A percentile compares a stretch with the other conserved stretches of the same genome.
phyloP scores from a whole-genome alignment of 2,888 invertebrate genomes.

The Caenorhabditis japonica region DNA sequence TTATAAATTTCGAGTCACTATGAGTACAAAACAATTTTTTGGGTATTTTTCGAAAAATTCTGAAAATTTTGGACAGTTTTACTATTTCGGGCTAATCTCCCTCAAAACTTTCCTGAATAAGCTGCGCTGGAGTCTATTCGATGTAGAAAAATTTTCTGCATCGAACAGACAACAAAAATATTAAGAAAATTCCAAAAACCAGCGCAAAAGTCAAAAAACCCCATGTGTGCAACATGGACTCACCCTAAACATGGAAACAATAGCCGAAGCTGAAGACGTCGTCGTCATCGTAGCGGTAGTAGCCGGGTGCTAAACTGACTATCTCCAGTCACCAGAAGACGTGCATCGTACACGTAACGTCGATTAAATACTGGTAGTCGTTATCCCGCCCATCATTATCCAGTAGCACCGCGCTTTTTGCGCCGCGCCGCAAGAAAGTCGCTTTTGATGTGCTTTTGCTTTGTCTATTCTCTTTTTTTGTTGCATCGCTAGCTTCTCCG shows the following conservation, averaged over 20 bases:
- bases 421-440: background rate
- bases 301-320: background rate
- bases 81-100: background rate
- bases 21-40: too few species aligned
- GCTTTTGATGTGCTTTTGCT: background rate
- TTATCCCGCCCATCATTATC: conserved; percentile 36
- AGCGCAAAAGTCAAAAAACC: too few species aligned
- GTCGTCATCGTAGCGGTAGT: too few species aligned
- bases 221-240: too few species aligned
- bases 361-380: conserved; percentile 54
- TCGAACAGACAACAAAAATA: too few species aligned
- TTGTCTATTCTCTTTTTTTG: conserved; percentile 4
- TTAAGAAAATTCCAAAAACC: background rate
- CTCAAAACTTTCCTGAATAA: background rate
- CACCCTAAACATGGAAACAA: too few species aligned
- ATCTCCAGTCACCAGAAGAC: conserved; percentile 5
- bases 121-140: too few species aligned
- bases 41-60: background rate
- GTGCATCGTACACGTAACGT: conserved; percentile 18
- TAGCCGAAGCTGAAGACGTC: too few species aligned
- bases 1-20: too few species aligned
- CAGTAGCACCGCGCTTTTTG: conserved; percentile 10
- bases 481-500: background rate
- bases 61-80: background rate
- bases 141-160: too few species aligned